These are phyloP conservation scores for Scatophagus argus DNA, from an alignment of 2,113 vertebrate species.

Conservation along the genomic window DNA sequence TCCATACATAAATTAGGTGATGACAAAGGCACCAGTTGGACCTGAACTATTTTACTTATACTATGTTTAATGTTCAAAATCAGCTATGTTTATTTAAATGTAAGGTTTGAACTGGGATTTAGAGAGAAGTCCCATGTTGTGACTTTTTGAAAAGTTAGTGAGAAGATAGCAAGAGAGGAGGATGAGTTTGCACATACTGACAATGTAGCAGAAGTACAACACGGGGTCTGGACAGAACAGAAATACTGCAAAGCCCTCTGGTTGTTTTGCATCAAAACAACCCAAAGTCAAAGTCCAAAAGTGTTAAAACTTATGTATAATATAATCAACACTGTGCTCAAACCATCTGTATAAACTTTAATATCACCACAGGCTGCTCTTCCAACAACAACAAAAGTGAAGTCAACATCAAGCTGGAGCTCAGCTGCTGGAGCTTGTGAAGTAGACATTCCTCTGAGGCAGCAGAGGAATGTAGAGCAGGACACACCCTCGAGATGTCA, in stretches of 20 bases:
- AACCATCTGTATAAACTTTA: conserved; percentile 15
- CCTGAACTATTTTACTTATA: not conserved
- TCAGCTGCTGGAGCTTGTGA: conserved; percentile 41
- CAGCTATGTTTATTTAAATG: not conserved
- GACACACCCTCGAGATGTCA: conserved; percentile 77
- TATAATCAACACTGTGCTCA: conserved; percentile 1
- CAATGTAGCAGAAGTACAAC: not conserved
- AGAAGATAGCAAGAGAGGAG: not conserved
- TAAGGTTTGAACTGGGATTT: not conserved
- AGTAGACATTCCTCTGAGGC: conserved; percentile 69
- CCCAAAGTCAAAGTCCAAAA: not conserved
- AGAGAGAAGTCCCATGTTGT: not conserved
- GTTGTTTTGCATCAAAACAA: conserved; percentile 9
- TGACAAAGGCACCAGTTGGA: not conserved
- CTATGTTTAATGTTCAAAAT: not conserved
- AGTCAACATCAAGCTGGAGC: conserved; percentile 25
- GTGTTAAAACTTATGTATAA: conserved; percentile 1
- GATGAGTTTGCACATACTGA: not conserved
- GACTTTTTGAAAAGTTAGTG: not conserved
- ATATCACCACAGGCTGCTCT: not conserved
- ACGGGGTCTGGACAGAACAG: not conserved
- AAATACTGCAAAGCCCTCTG: not conserved
- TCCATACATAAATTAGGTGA: not conserved
- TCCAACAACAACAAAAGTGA: conserved; percentile 29
- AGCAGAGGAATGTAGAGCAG: conserved; percentile 69